Evolutionary conservation across 2,113 vertebrate species (phyloP), one percentile per base, ranked within the genome.

Genomic region (Anguilla japonica): DNA sequence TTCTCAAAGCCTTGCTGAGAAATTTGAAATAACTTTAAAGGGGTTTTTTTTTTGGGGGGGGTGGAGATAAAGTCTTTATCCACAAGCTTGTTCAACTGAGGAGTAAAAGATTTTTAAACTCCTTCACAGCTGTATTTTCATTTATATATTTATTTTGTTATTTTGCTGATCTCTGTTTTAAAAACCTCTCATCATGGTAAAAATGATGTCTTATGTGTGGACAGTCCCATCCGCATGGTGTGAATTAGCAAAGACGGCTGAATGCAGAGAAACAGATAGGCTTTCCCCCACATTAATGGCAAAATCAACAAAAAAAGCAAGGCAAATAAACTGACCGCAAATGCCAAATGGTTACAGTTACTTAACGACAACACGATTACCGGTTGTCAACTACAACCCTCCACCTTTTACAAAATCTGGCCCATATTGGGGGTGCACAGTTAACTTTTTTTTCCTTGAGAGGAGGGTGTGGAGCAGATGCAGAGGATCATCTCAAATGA

Each of bases 1-100:
- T 98, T 98, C 97, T 98, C 96, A 99, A 99, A 99, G 97, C 98
- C 96, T 97, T 96, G 97, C 97, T 98, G 97, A 97, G 97, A 98
- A 99, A 98, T 99, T 98, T 97, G 97, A 98, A 99, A 99, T 98
- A 99, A 99, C 97, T 99, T 99, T 98, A 97, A 99, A 98, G 97
- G 97, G 96, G 93, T 96, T 94, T 93, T 97, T 90, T 90, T 89
- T 95, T 96, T 94, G 95, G 96, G 82, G 82, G 41, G 60, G 95
- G 96, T 95, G 96, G 89, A 83, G 88, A 96, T 96, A 96, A 96
- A 96, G 95, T 96, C 95, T 97, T 98, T 97, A 97, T 97, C 97
- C 96, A 97, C 95, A 95, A 96, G 97, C 97, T 97, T 99, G 97
- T 98, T 98, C 96, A 94, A 96, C 96, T 96, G 96, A 96, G 96